phyloP scores from a whole-genome alignment of 1,140 invertebrate genomes.

The Adoxophyes honmai region DNA sequence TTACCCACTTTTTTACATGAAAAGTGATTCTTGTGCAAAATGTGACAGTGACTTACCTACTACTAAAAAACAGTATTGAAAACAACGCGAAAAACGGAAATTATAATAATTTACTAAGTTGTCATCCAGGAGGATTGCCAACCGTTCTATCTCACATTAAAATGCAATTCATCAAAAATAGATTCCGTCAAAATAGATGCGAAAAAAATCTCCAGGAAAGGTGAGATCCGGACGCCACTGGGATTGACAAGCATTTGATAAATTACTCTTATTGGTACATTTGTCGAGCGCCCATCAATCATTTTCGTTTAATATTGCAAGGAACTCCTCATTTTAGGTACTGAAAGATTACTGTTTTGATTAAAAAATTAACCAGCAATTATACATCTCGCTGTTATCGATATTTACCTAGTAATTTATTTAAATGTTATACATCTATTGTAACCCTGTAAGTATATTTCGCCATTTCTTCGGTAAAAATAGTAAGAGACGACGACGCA shows the following conservation, averaged over 20 bases:
- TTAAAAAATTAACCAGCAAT: not conserved
- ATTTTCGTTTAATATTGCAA: constrained; percentile 19
- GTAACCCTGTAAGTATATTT: too few species aligned
- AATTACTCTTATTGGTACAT: constrained; percentile 41
- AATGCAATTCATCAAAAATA: constrained; percentile 1
- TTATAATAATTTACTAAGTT: too few species aligned
- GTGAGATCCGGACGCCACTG: constrained; percentile 20
- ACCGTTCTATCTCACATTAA: constrained; percentile 9
- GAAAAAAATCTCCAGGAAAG: constrained; percentile 16
- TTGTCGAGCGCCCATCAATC: constrained; percentile 38
- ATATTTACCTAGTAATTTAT: too few species aligned
- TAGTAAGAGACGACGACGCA: too few species aligned
- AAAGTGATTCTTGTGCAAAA: too few species aligned
- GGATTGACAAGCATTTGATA: constrained; percentile 32
- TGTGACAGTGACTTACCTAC: too few species aligned
- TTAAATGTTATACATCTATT: too few species aligned
- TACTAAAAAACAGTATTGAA: too few species aligned
- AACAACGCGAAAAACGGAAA: not conserved
- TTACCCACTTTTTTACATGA: too few species aligned
- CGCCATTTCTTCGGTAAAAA: too few species aligned
- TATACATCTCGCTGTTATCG: too few species aligned
- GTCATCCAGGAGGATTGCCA: not conserved
- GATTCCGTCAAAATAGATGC: constrained; percentile 4
- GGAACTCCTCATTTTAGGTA: not conserved
- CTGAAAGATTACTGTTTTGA: too few species aligned